Percentiles rank a stretch among this genome's conserved stretches.
Conservation (phyloP, 30 jellyfish, hydroid and myxozoan genomes). For the Aurelia aurita region DNA sequence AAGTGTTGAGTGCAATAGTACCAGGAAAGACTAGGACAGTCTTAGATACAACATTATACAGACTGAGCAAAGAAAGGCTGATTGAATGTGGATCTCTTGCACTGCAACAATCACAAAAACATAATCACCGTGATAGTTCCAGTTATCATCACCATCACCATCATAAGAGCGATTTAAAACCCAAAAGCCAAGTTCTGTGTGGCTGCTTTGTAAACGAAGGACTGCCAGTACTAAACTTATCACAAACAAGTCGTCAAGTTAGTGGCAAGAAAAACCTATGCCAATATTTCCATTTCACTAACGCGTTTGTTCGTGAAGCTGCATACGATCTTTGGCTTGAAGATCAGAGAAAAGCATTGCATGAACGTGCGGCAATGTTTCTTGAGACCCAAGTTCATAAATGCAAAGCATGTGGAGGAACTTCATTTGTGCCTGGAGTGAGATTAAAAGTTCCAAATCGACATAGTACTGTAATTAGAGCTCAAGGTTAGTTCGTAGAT, state of each 20-base stretch:
- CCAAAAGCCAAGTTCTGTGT: slow-evolving; percentile 72
- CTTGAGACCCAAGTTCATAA: slow-evolving; percentile 71
- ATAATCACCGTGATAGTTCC: slow-evolving; percentile 16
- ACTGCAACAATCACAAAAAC: slow-evolving; percentile 51
- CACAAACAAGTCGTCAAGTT: slow-evolving; percentile 57
- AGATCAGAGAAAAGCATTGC: slow-evolving; percentile 87
- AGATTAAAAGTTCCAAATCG: slow-evolving; percentile 10
- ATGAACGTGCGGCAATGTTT: slow-evolving; percentile 92
- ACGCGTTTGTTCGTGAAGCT: slow-evolving; percentile 88
- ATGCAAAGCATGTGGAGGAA: slow-evolving; percentile 93
- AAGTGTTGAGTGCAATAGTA: slow-evolving; percentile 82
- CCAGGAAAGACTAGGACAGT: slow-evolving; percentile 75
- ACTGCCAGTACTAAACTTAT: slow-evolving; percentile 53
- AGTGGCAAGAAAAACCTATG: slow-evolving; percentile 82
- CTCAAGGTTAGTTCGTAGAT: too few relatives aligned
- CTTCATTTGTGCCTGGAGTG: slow-evolving; percentile 80
- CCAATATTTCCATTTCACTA: slow-evolving; percentile 71
- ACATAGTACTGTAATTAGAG: not conserved
- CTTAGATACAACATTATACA: slow-evolving; percentile 80
- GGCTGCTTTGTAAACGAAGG: slow-evolving; percentile 94
- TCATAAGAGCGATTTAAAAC: slow-evolving; percentile 59
- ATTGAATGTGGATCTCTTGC: slow-evolving; percentile 91
- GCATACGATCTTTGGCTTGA: slow-evolving; percentile 98
- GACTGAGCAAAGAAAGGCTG: slow-evolving; percentile 78
- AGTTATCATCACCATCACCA: slow-evolving; percentile 50